Evolutionary conservation across 2,888 invertebrate species (phyloP).

Genomic region (Heliconius aoede): DNA sequence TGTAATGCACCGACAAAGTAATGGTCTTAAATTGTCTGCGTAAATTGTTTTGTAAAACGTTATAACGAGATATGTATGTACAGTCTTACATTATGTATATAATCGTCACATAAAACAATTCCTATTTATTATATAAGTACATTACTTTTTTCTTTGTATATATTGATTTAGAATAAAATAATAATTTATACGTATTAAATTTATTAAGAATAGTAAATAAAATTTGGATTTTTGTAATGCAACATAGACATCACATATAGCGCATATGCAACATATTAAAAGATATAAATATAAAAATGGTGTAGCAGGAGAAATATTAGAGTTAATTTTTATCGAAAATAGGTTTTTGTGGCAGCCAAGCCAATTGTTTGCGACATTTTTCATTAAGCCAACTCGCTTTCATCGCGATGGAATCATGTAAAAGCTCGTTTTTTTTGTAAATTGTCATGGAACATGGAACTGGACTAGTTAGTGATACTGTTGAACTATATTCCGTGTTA

Average conservation of each 20-base stretch:
- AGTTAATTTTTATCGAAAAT: constrained; percentile 33
- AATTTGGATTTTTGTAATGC: too few species aligned
- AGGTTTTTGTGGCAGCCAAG: constrained; percentile 39
- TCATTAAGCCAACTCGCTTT: constrained; percentile 32
- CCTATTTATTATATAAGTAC: too few species aligned
- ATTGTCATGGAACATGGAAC: constrained; percentile 12
- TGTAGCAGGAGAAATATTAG: neutral
- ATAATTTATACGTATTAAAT: too few species aligned
- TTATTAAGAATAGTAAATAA: too few species aligned
- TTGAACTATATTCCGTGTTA: neutral
- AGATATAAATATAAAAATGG: neutral
- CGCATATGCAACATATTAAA: neutral
- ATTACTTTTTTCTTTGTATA: too few species aligned
- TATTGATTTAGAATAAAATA: too few species aligned
- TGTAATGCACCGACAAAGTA: constrained; percentile 7
- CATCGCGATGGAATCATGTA: constrained; percentile 24
- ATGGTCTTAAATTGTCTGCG: neutral
- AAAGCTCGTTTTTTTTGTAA: constrained; percentile 29
- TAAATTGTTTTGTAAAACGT: neutral
- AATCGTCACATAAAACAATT: too few species aligned
- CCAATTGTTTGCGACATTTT: constrained; percentile 42
- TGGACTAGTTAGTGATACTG: neutral
- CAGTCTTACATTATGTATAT: neutral
- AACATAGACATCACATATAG: too few species aligned
- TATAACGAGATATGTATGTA: neutral